Base-by-base conservation (phyloP, 2,797 vertebrate genomes). In the Microchirus variegatus region DNA sequence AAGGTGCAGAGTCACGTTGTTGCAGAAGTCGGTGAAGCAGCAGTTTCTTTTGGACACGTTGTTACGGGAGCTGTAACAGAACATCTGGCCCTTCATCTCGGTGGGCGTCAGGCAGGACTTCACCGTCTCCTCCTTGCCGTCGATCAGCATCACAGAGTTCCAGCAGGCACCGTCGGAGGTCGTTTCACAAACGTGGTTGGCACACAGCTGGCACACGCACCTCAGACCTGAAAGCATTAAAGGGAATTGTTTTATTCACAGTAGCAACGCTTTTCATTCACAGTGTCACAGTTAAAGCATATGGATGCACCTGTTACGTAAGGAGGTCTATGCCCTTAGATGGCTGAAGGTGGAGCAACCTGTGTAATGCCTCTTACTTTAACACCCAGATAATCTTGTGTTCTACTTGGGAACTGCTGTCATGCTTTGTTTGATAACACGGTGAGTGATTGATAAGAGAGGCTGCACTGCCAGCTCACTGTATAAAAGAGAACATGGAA, bases 1-100 rank as follows among this genome's bases (percentile, higher is more conserved):
- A 55, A 98, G 91, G 62, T 90, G 95, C 18, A 99, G 92, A 0
- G 96, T 97, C 89, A 95, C 91, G 19, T 97, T 98, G 92, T 99
- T 99, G 92, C 97, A 99, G 92, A 96, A 99, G 87, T 99, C 96
- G 0, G 95, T 98, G 83, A 96, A 96, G 93, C 97, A 99, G 92
- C 97, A 99, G 86, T 93, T 95, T 0, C 95, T 96, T 86, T 92
- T 96, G 36, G 95, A 96, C 73, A 98, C 83, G 12, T 96, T 96
- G 78, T 96, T 96, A 78, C 92, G 94, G 74, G 96, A 97, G 82
- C 95, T 95, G 79, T 96, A 94, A 86, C 97, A 99, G 92, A 96
- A 97, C 70, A 99, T 90, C 84, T 96, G 96, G 0, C 95, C 96
- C 36, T 94, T 96, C 78, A 98, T 90, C 80, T 98, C 92, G 0